Conservation (phyloP, 2,113 vertebrate genomes). For the Leptocoma aspasia region DNA sequence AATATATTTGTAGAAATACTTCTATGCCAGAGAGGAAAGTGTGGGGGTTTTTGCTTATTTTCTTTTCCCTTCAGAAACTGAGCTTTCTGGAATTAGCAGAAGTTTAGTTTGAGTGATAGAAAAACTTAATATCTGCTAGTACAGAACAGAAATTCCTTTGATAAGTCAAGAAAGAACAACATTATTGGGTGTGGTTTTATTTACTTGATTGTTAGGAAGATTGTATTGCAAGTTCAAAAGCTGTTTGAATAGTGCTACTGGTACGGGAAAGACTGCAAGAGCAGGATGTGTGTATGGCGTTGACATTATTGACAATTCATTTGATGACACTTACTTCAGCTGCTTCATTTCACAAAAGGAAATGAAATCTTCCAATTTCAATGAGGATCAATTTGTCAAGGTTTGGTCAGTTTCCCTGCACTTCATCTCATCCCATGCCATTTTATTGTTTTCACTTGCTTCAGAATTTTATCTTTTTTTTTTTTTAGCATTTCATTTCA, state of each 20-base stretch:
- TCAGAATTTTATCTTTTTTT: not conserved
- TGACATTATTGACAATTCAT: not conserved
- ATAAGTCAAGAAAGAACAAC: not conserved
- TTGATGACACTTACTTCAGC: not conserved
- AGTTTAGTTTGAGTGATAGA: not conserved
- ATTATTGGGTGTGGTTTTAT: not conserved
- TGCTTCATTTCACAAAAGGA: not conserved
- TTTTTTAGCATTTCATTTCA: not conserved
- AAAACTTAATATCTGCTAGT: not conserved
- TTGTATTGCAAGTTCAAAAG: not conserved
- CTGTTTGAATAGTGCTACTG: not conserved
- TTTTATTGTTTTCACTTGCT: not conserved
- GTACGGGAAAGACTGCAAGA: not conserved
- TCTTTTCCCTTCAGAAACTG: not conserved
- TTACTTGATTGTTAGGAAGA: not conserved
- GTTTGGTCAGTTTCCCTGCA: not conserved
- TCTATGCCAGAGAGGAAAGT: not conserved
- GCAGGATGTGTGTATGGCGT: not conserved
- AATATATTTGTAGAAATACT: constrained; percentile 3
- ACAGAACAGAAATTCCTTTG: not conserved
- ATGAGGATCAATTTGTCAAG: not conserved
- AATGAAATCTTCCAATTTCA: not conserved
- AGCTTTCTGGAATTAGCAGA: not conserved
- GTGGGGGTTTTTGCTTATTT: not conserved
- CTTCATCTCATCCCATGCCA: not conserved